Evolutionary conservation across 2,797 vertebrate species (phyloP), one percentile per base, ranked within the genome.

Genomic region (Limosa lapponica): DNA sequence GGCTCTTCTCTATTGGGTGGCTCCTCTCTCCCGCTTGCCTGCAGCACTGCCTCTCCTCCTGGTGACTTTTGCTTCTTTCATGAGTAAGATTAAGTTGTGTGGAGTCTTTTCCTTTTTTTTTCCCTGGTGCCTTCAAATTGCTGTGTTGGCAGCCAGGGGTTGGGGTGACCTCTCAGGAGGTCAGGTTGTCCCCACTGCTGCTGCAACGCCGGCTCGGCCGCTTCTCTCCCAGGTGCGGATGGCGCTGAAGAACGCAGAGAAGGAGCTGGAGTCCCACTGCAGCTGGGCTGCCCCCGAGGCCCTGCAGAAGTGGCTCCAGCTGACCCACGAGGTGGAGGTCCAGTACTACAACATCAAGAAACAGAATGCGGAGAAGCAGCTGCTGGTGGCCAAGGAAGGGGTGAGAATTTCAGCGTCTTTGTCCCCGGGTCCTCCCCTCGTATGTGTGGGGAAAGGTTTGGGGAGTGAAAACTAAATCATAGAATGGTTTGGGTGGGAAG

Each of bases 271-370:
- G 97, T 99, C 99, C 0, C 98, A 99, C 86, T 98, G 98, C 82
- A 98, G 98, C 73, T 99, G 99, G 99, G 98, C 98, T 3, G 99
- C 99, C 3, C 99, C 99, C 0, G 99, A 99, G 37, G 97, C 99
- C 39, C 98, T 99, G 44, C 99, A 99, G 98, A 99, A 99, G 97
- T 99, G 99, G 99, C 98, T 99, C 92, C 99, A 99, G 98, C 99
- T 99, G 96, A 99, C 99, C 13, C 99, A 99, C 12, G 99, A 99
- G 98, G 99, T 99, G 97, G 99, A 99, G 97, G 99, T 99, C 59
- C 99, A 99, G 97, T 99, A 99, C 98, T 99, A 99, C 98, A 99
- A 99, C 97, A 98, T 99, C 98, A 99, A 99, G 98, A 99, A 99
- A 78, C 99, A 99, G 93, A 99, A 99, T 0, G 99, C 99, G 0